Evolutionary conservation across 2,797 vertebrate genomes (phyloP), one percentile per base, ranked within the genome.

Genomic region (Myripristis murdjan): DNA sequence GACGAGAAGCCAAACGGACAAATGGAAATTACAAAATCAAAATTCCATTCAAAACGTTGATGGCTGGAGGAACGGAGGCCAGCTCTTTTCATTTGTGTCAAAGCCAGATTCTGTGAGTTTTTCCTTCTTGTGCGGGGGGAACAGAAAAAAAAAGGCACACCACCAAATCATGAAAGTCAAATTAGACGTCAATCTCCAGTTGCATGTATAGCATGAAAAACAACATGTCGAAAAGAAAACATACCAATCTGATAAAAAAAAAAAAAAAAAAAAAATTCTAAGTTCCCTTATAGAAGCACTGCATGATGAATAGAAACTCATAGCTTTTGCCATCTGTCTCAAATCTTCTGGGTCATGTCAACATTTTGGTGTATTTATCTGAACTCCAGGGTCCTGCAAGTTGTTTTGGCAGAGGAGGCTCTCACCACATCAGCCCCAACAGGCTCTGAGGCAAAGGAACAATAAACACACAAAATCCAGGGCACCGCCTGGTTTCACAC

Each of bases 381-480:
- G 59, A 47, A 84, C 68, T 83, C 49, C 41, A 59, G 66, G 60
- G 58, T 10, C 54, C 43, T 60, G 47, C 33, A 73, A 60, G 52
- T 60, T 72, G 66, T 77, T 87, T 74, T 86, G 70, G 54, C 65
- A 84, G 62, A 70, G 68, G 55, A 60, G 54, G 33, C 55, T 61
- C 47, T 35, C 20, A 47, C 56, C 73, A 78, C 67, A 60, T 76
- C 54, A 60, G 28, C 3, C 23, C 31, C 64, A 39, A 51, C 65
- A 71, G 60, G 74, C 66, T 60, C 49, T 5, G 3, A 55, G 58
- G 46, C 51, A 52, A 76, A 67, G 79, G 61, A 88, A 88, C 73
- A 90, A 88, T 69, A 82, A 89, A 69, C 71, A 65, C 12, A 78
- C 68, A 28, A 77, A 76, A 82, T 84, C 43, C 65, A 83, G 49